These are phyloP conservation scores for Elegia similella DNA, from an alignment of 2,888 invertebrate genomes.

Conservation along the genomic window DNA sequence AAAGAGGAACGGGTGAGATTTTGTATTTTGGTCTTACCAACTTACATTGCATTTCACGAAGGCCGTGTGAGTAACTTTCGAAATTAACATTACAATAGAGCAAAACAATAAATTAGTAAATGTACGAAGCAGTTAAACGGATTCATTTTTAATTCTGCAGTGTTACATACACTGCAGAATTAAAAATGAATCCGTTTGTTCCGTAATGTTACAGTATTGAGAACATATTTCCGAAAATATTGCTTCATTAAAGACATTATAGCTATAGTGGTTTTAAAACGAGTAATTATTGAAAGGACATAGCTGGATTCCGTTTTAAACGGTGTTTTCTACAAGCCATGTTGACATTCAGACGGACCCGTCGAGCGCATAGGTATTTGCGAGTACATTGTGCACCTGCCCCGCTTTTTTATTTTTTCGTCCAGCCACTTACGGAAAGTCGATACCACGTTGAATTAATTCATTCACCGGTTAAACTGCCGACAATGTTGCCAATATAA, in stretches of 20 bases:
- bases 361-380: conserved; percentile 11
- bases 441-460: conserved; percentile 2
- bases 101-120: no score
- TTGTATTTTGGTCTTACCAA: background rate
- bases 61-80: background rate
- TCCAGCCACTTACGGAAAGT: conserved; percentile 4
- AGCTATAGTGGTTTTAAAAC: background rate
- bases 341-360: conserved; percentile 7
- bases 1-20: background rate
- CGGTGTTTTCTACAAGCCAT: conserved; percentile 8
- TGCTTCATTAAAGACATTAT: background rate
- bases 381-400: conserved; percentile 10
- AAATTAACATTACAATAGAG: no score
- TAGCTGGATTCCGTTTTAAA: conserved; percentile 4
- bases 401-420: background rate
- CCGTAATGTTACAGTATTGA: background rate
- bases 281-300: conserved; percentile 3
- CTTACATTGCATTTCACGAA: background rate
- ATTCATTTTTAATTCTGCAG: no score
- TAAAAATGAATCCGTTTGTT: no score
- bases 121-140: no score
- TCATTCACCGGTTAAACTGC: conserved; percentile 10
- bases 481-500: background rate
- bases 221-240: background rate
- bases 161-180: no score